phyloP scores from a whole-genome alignment of 2,797 vertebrate species.

The Coregonus suidteri region DNA sequence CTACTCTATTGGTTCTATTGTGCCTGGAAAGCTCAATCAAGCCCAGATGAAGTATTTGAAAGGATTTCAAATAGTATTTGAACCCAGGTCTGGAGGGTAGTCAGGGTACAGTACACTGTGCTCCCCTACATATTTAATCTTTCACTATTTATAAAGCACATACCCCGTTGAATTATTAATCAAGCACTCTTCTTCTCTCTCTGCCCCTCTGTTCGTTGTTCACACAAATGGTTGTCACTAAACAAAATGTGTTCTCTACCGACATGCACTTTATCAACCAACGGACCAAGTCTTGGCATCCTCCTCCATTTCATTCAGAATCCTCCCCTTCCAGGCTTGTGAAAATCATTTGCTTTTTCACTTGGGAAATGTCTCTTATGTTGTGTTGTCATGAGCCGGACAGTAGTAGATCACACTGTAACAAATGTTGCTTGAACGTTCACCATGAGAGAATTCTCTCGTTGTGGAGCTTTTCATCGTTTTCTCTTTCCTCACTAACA shows the following conservation, averaged over 20 bases:
- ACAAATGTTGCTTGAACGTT: not conserved
- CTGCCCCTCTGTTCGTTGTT: not conserved
- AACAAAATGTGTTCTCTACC: not conserved
- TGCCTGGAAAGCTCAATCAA: not conserved
- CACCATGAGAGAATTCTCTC: not conserved
- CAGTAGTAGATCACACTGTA: not conserved
- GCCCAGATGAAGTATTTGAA: not conserved
- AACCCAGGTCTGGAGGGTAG: no score
- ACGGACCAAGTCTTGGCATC: not conserved
- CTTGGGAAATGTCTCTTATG: not conserved
- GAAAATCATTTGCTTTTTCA: not conserved
- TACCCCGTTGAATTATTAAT: constrained; percentile 10
- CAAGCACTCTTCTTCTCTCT: not conserved
- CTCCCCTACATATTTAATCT: constrained; percentile 6
- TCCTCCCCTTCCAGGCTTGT: not conserved
- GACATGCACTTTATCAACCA: not conserved
- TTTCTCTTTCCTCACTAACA: not conserved
- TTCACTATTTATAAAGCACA: constrained; percentile 19
- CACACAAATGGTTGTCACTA: not conserved
- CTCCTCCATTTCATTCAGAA: not conserved
- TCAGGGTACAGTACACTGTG: not conserved
- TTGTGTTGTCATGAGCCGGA: not conserved
- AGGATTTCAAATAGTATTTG: no score
- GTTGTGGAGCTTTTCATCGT: not conserved
- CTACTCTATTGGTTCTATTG: not conserved